A percentile compares a stretch with the other conserved stretches of the same genome.
phyloP scores from a whole-genome alignment of 1,140 invertebrate species.

The Anastatus disparis region DNA sequence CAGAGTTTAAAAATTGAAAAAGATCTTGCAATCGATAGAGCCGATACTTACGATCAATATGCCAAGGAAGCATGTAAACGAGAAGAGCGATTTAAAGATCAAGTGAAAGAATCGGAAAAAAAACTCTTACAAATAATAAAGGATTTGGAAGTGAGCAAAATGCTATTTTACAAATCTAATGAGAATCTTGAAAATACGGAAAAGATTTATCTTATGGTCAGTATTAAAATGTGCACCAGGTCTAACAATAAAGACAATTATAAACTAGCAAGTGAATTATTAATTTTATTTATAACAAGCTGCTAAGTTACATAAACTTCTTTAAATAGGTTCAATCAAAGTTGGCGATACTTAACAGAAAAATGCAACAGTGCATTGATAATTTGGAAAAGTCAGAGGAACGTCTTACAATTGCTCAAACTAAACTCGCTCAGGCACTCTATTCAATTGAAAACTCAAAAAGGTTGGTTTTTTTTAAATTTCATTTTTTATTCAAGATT shows the following conservation, averaged over 20 bases:
- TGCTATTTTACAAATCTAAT: constrained; percentile 70
- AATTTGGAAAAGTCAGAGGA: constrained; percentile 84
- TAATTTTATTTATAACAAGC: too few species aligned
- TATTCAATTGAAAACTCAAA: constrained; percentile 85
- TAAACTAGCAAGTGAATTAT: background rate
- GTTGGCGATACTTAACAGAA: constrained; percentile 78
- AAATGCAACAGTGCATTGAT: constrained; percentile 82
- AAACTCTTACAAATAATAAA: constrained; percentile 75
- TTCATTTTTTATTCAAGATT: too few species aligned
- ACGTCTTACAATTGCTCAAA: constrained; percentile 74
- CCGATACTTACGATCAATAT: constrained; percentile 78
- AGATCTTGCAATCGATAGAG: constrained; percentile 79
- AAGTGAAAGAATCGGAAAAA: constrained; percentile 75
- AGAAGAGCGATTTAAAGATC: constrained; percentile 76
- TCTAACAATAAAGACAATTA: constrained; percentile 1
- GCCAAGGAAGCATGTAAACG: constrained; percentile 74
- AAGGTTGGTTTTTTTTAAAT: too few species aligned
- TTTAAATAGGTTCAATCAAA: constrained; percentile 77
- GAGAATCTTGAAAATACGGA: constrained; percentile 75
- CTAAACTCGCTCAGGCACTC: constrained; percentile 80
- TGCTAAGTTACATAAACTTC: background rate
- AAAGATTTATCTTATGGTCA: constrained; percentile 70
- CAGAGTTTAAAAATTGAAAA: constrained; percentile 83
- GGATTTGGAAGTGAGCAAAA: constrained; percentile 74
- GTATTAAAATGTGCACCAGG: constrained; percentile 48